phyloP scores from a whole-genome alignment of 2,888 invertebrate species.

The Entomobrya multifasciata region DNA sequence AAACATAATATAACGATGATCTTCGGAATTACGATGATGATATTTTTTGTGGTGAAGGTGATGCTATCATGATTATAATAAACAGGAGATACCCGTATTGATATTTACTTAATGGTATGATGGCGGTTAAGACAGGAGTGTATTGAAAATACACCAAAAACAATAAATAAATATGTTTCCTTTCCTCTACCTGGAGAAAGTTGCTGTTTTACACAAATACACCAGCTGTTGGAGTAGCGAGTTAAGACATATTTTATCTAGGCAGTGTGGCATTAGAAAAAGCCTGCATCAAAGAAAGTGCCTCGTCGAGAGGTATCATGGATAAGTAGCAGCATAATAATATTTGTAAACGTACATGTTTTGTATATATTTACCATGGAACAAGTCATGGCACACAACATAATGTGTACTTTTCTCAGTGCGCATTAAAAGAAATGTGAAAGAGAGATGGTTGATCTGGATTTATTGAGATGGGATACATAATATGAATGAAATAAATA shows the following conservation, averaged over 20 bases:
- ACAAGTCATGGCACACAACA: constrained; percentile 32
- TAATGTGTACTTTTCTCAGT: constrained; percentile 50
- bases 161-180: constrained; percentile 58
- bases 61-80: constrained; percentile 32
- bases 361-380: background rate
- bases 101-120: constrained; percentile 40
- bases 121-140: background rate
- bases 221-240: background rate
- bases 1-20: constrained; percentile 41
- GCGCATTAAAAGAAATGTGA: constrained; percentile 67
- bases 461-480: constrained; percentile 78
- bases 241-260: constrained; percentile 5
- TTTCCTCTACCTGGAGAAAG: background rate
- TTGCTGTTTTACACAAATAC: background rate
- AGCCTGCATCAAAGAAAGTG: constrained; percentile 34
- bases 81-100: constrained; percentile 35
- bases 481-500: constrained; percentile 78
- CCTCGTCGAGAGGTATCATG: constrained; percentile 21
- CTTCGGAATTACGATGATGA: constrained; percentile 3
- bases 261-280: background rate
- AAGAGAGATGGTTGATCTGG: constrained; percentile 73
- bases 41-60: constrained; percentile 36
- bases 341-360: background rate
- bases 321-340: background rate
- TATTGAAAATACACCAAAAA: constrained; percentile 19